A percentile compares a stretch with the other conserved stretches of the same genome.
These are phyloP conservation scores for Gymnogyps californianus DNA, from an alignment of 2,113 vertebrate genomes.

Conservation along the genomic window DNA sequence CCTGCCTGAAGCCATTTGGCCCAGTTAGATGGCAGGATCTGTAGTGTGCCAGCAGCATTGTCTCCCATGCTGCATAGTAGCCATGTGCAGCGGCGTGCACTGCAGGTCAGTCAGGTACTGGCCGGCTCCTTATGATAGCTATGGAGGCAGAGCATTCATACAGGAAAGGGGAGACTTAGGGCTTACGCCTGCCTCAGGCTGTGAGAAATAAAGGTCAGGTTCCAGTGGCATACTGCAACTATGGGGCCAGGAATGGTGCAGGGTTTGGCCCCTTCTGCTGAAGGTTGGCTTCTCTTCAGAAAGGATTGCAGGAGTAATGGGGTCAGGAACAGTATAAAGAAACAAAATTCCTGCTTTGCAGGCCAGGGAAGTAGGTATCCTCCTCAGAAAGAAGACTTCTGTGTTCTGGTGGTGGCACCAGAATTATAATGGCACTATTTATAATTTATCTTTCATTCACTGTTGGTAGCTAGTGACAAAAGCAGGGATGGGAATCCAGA, in stretches of 20 bases:
- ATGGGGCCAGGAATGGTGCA: background rate
- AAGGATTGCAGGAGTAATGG: background rate
- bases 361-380: background rate
- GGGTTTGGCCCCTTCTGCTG: background rate
- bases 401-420: background rate
- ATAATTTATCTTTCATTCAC: background rate
- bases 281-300: background rate
- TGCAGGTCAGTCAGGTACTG: background rate
- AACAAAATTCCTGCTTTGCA: background rate
- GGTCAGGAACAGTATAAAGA: background rate
- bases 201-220: background rate
- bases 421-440: background rate
- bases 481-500: background rate
- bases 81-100: background rate
- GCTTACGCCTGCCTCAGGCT: background rate
- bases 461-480: background rate
- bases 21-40: background rate
- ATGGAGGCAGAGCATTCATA: background rate
- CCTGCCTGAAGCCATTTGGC: background rate
- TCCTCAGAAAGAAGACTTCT: background rate
- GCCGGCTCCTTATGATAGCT: background rate
- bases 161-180: background rate
- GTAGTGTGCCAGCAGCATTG: background rate
- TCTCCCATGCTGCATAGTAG: background rate
- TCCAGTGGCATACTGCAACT: background rate